Evolutionary conservation across 2,797 vertebrate genomes (phyloP).

Genomic region (Melanogrammus aeglefinus): DNA sequence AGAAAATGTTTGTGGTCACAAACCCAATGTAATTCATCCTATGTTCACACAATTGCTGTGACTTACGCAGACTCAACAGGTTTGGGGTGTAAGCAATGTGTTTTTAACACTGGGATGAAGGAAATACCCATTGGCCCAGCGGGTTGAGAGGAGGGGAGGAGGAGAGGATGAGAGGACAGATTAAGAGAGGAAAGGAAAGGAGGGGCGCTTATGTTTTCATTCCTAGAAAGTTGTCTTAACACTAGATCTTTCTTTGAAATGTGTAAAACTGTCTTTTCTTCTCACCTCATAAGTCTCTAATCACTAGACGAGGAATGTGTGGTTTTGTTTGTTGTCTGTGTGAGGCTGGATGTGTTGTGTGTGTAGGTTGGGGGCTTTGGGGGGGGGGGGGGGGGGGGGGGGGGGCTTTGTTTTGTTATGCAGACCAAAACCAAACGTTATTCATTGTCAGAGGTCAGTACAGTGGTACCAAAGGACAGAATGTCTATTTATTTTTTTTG

Average conservation of each 20-base stretch:
- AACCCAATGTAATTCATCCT: too few relatives aligned
- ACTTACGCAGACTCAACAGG: slow-evolving; percentile 36
- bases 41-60: not conserved
- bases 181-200: not conserved
- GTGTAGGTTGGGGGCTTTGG: too few relatives aligned
- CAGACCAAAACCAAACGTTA: not conserved
- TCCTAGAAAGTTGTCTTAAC: not conserved
- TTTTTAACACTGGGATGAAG: not conserved
- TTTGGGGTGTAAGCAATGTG: slow-evolving; percentile 29
- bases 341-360: not conserved
- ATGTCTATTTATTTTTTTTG: too few relatives aligned
- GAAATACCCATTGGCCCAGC: not conserved
- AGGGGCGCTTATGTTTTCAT: not conserved
- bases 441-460: slow-evolving; percentile 34
- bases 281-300: not conserved
- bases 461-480: slow-evolving; percentile 21
- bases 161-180: not conserved
- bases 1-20: not conserved
- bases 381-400: too few relatives aligned
- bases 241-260: not conserved
- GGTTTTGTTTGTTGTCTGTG: not conserved
- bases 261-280: not conserved
- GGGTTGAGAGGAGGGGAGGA: not conserved
- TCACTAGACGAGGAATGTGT: slow-evolving; percentile 1
- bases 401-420: too few relatives aligned